A percentile compares a stretch with the other conserved stretches of the same genome.
Conservation (phyloP, 2,888 invertebrate genomes). For the Cybosia mesomella region DNA sequence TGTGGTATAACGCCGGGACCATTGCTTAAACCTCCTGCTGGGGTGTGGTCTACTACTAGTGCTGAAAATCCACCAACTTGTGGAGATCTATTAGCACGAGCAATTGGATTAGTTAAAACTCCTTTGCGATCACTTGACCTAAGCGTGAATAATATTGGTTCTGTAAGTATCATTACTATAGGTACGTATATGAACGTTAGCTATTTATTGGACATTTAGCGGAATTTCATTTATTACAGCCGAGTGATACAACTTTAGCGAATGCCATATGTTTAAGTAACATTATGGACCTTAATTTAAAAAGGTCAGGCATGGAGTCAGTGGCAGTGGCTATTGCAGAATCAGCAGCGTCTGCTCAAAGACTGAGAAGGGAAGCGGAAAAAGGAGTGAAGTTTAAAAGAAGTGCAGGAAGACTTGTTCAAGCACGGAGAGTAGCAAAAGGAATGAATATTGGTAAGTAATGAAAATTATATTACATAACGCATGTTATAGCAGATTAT, state of each 20-base stretch:
- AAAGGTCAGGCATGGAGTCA: constrained; percentile 81
- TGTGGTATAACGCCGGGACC: constrained; percentile 80
- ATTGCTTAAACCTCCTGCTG: constrained; percentile 74
- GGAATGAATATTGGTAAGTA: constrained; percentile 80
- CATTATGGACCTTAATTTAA: constrained; percentile 78
- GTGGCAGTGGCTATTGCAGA: constrained; percentile 79
- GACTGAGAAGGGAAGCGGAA: constrained; percentile 79
- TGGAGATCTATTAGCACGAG: constrained; percentile 81
- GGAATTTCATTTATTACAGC: constrained; percentile 56
- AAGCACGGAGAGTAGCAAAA: constrained; percentile 79
- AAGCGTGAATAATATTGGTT: constrained; percentile 83
- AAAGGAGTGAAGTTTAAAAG: constrained; percentile 79
- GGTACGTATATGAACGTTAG: not conserved
- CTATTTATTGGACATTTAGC: not conserved
- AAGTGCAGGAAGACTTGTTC: constrained; percentile 80
- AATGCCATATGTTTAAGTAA: constrained; percentile 82
- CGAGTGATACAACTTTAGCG: constrained; percentile 73
- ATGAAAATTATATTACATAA: not conserved
- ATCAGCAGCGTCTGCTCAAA: constrained; percentile 80
- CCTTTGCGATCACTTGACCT: constrained; percentile 80
- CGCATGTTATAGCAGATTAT: too few relatives aligned
- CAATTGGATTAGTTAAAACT: constrained; percentile 82
- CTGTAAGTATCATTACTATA: constrained; percentile 62
- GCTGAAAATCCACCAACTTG: constrained; percentile 81
- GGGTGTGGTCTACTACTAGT: constrained; percentile 83